phyloP scores from a whole-genome alignment of 1,140 invertebrate genomes.

The Leptinotarsa defecta region DNA sequence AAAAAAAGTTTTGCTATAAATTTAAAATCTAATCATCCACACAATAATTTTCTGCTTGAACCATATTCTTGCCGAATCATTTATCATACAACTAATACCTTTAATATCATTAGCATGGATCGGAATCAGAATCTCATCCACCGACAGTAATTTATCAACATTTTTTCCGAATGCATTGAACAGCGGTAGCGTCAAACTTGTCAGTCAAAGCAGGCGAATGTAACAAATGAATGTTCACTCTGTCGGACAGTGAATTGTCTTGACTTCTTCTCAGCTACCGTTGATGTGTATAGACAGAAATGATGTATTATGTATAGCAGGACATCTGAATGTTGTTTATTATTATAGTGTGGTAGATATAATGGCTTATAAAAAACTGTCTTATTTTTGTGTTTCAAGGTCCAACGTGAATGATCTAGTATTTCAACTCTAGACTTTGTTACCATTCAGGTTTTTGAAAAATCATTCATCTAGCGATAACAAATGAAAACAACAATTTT shows the following conservation, averaged over 20 bases:
- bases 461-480: too few relatives aligned
- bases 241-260: conserved; percentile 29
- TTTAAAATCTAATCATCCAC: not conserved
- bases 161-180: conserved; percentile 18
- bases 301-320: conserved; percentile 24
- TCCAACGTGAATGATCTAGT: too few relatives aligned
- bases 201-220: conserved; percentile 25
- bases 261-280: conserved; percentile 29
- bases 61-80: not conserved
- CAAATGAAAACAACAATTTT: too few relatives aligned
- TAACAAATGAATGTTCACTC: conserved; percentile 30
- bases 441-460: too few relatives aligned
- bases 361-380: too few relatives aligned
- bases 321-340: conserved; percentile 23
- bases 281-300: conserved; percentile 27
- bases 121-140: conserved; percentile 23
- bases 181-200: conserved; percentile 31
- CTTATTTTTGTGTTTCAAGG: too few relatives aligned
- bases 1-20: not conserved
- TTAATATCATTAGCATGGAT: conserved; percentile 29
- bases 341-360: not conserved
- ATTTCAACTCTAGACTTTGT: too few relatives aligned
- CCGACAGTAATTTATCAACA: conserved; percentile 26
- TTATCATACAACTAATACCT: conserved; percentile 10
- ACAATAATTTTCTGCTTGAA: not conserved